Evolutionary conservation across 1,140 invertebrate species (phyloP).

Genomic region (Pogonomyrmex californicus): DNA sequence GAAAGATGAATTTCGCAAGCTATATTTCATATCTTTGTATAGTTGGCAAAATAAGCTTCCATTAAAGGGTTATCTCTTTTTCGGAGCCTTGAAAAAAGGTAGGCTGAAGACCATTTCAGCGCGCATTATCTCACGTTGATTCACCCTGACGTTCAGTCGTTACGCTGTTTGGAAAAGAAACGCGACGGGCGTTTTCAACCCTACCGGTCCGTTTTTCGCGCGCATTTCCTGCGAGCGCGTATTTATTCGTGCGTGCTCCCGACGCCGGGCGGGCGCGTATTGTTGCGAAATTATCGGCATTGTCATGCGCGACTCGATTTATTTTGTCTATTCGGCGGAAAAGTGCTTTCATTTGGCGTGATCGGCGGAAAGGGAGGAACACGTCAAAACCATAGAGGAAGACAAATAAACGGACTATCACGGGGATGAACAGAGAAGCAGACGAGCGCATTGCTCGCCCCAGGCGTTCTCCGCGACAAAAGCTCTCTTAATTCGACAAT

Average conservation of each 20-base stretch:
- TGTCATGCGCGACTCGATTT: constrained; percentile 75
- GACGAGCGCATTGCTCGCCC: constrained; percentile 61
- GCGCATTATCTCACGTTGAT: constrained; percentile 48
- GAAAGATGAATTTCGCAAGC: not conserved
- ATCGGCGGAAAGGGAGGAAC: constrained; percentile 20
- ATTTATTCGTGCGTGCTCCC: constrained; percentile 70
- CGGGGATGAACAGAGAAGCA: constrained; percentile 26
- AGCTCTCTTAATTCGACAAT: constrained; percentile 79
- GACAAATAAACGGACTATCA: not conserved
- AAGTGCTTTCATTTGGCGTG: constrained; percentile 78
- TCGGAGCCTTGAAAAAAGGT: not conserved
- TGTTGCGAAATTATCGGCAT: constrained; percentile 77
- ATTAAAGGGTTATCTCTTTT: not conserved
- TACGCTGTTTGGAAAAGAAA: constrained; percentile 50
- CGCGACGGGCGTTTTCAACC: constrained; percentile 41
- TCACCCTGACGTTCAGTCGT: constrained; percentile 21
- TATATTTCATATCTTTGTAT: not conserved
- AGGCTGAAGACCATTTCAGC: not conserved
- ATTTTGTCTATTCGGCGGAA: constrained; percentile 80
- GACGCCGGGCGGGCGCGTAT: constrained; percentile 63
- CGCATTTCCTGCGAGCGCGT: constrained; percentile 54
- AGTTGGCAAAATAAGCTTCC: not conserved
- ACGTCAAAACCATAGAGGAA: constrained; percentile 5
- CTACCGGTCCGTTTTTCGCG: constrained; percentile 50
- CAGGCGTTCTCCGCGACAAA: constrained; percentile 71